A percentile compares a stretch with the other conserved stretches of the same genome.
Evolutionary conservation across 92 coral and sea anemone genomes (phyloP).

Genomic region (Parazoanthus darwini): DNA sequence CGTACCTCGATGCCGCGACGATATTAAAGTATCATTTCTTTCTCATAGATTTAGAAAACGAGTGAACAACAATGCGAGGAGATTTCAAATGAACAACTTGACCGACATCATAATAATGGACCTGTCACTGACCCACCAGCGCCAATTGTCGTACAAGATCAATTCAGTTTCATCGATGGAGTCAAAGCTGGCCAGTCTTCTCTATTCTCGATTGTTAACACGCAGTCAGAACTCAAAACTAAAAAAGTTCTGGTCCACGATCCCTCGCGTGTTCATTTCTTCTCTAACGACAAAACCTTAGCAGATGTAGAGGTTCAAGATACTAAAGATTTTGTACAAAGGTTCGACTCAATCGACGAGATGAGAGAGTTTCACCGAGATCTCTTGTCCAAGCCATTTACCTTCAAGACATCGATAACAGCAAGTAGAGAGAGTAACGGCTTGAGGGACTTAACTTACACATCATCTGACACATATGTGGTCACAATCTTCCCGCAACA

Average conservation of each 20-base stretch:
- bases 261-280: conserved; percentile 1
- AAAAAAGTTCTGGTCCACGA: conserved; percentile 21
- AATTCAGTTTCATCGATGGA: conserved; percentile 33
- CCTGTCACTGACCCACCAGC: neutral
- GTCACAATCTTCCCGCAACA: conserved; percentile 30
- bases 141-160: conserved; percentile 32
- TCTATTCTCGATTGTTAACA: neutral
- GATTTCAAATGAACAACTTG: neutral
- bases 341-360: neutral
- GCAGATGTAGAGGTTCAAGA: conserved; percentile 4
- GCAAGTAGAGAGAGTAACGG: conserved; percentile 24
- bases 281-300: conserved; percentile 1
- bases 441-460: conserved; percentile 4
- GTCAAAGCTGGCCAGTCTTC: conserved; percentile 31
- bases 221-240: neutral
- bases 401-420: conserved; percentile 1
- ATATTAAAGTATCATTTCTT: too few relatives aligned
- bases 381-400: conserved; percentile 27
- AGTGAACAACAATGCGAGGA: neutral
- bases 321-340: conserved; percentile 21
- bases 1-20: neutral
- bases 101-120: neutral
- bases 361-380: conserved; percentile 21
- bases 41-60: neutral
- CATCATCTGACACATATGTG: neutral